These are phyloP conservation scores for Paramormyrops kingsleyae DNA, from an alignment of 2,113 vertebrate genomes.

Conservation along the genomic window DNA sequence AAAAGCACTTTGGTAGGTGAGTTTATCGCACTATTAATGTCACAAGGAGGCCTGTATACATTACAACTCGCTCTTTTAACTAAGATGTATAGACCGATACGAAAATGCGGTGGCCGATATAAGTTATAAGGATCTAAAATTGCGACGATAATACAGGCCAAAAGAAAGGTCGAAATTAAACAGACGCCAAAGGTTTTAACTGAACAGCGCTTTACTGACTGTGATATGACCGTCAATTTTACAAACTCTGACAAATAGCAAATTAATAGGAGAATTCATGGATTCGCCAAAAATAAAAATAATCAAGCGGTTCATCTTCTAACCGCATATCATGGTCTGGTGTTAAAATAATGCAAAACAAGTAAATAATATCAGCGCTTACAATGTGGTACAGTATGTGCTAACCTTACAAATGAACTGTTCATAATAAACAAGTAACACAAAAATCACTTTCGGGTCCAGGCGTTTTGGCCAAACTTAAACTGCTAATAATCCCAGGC, in stretches of 20 bases:
- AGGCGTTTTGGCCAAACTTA: background rate
- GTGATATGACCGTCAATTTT: background rate
- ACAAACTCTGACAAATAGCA: background rate
- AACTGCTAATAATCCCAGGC: background rate
- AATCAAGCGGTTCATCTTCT: background rate
- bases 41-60: background rate
- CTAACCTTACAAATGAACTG: background rate
- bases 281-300: background rate
- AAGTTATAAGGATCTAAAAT: background rate
- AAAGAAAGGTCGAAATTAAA: background rate
- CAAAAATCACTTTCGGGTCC: background rate
- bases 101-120: background rate
- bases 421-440: background rate
- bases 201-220: background rate
- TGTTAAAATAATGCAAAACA: background rate
- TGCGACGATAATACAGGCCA: background rate
- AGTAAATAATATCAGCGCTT: background rate
- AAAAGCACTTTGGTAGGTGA: background rate
- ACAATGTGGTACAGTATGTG: background rate
- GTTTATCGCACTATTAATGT: background rate
- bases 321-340: background rate
- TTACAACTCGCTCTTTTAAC: background rate
- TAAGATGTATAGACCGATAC: background rate
- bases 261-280: background rate
- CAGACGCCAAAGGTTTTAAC: background rate